Conservation (phyloP, 2,113 vertebrate genomes). For the Ginglymostoma cirratum region DNA sequence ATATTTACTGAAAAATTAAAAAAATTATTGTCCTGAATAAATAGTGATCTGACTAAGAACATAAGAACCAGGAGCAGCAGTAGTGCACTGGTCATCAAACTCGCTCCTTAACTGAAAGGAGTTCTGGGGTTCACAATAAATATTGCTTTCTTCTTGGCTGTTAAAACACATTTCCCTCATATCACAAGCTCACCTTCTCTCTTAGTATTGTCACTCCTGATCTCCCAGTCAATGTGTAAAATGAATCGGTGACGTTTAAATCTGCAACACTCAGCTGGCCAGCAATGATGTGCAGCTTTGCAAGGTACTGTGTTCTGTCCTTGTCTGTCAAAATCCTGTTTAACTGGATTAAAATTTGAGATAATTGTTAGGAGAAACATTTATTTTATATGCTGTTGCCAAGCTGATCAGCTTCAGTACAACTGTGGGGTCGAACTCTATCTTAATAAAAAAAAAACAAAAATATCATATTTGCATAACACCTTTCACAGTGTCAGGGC, state of each 20-base stretch:
- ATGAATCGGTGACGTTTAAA: constrained; percentile 58
- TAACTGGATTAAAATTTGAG: constrained; percentile 55
- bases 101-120: no score
- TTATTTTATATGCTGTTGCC: background rate
- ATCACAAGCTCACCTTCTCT: constrained; percentile 53
- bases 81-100: background rate
- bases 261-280: constrained; percentile 60
- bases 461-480: no score
- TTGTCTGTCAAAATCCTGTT: constrained; percentile 56
- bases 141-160: background rate
- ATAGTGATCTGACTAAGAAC: background rate
- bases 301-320: constrained; percentile 62
- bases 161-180: background rate
- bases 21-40: background rate
- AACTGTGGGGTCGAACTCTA: background rate
- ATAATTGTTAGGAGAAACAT: background rate
- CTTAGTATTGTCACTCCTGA: constrained; percentile 58
- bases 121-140: background rate
- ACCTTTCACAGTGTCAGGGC: background rate
- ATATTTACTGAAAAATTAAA: no score
- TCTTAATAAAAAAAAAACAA: background rate
- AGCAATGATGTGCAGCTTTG: constrained; percentile 78
- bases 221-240: constrained; percentile 78
- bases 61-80: no score
- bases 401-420: background rate